phyloP scores from a whole-genome alignment of 2,888 invertebrate species.

The Scaptomyza polygonia region DNA sequence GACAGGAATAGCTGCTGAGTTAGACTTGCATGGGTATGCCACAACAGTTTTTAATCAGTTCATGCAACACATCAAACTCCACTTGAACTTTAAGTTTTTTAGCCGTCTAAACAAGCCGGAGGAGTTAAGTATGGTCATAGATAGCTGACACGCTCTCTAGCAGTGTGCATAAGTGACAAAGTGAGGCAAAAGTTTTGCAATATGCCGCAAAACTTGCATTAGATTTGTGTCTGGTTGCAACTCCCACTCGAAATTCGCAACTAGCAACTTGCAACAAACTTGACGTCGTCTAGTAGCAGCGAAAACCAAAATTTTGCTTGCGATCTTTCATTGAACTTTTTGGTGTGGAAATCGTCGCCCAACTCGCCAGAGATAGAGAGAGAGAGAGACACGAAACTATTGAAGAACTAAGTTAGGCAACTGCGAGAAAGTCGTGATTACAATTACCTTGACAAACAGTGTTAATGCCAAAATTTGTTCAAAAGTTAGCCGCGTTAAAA shows the following conservation, averaged over 20 bases:
- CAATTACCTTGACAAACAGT: constrained; percentile 27
- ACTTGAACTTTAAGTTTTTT: constrained; percentile 11
- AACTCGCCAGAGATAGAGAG: not conserved
- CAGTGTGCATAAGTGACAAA: constrained; percentile 51
- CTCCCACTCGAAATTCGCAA: not conserved
- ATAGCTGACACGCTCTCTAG: constrained; percentile 23
- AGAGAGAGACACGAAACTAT: constrained; percentile 17
- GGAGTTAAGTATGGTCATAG: constrained; percentile 13
- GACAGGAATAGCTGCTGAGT: not conserved
- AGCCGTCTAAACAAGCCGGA: constrained; percentile 15
- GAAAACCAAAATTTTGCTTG: constrained; percentile 3
- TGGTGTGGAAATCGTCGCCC: constrained; percentile 4
- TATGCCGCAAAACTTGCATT: constrained; percentile 65
- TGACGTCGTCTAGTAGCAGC: not conserved
- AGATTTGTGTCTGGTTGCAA: constrained; percentile 24
- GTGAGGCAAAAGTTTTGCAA: constrained; percentile 66
- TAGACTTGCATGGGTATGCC: constrained; percentile 4
- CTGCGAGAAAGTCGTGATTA: constrained; percentile 17
- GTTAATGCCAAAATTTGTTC: constrained; percentile 14
- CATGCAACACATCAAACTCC: constrained; percentile 41
- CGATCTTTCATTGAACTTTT: constrained; percentile 28
- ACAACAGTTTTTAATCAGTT: constrained; percentile 56
- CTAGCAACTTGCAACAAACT: constrained; percentile 13
- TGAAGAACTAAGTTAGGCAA: constrained; percentile 11
- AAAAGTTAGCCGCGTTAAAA: not conserved